Conservation (phyloP, 37 sponge, comb jelly and placozoan genomes). For the Spongilla lacustris region DNA sequence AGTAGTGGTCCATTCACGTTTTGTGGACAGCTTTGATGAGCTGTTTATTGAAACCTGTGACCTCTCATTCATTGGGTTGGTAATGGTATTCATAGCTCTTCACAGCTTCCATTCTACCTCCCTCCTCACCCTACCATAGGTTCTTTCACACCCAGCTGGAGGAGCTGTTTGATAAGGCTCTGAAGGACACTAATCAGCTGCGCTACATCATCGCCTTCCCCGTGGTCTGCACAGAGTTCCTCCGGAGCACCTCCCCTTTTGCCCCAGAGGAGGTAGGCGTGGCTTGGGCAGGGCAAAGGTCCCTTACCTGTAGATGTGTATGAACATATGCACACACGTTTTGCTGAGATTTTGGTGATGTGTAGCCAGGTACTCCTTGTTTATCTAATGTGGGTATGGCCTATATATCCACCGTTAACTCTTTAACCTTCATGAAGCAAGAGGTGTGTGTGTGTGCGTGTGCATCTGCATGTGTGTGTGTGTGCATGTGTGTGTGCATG, state of each 20-base stretch:
- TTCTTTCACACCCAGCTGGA: slow-evolving; percentile 10
- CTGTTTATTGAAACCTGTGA: slow-evolving; percentile 69
- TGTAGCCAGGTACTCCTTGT: too few species aligned
- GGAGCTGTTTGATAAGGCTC: slow-evolving; percentile 57
- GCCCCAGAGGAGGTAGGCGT: slow-evolving; percentile 89
- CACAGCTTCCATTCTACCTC: too few species aligned
- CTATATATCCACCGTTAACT: too few species aligned
- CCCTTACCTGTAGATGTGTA: neutral
- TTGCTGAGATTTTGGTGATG: too few species aligned
- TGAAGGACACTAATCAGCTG: slow-evolving; percentile 37
- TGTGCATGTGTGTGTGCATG: too few species aligned
- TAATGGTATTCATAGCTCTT: too few species aligned
- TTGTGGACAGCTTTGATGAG: slow-evolving; percentile 88
- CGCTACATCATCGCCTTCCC: slow-evolving; percentile 80
- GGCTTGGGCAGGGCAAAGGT: too few species aligned
- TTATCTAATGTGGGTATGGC: too few species aligned
- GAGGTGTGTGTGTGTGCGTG: too few species aligned
- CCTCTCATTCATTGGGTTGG: slow-evolving; percentile 81
- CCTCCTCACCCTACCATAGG: neutral
- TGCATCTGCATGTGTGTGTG: too few species aligned
- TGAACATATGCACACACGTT: too few species aligned
- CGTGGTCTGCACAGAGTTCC: slow-evolving; percentile 80
- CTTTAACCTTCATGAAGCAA: too few species aligned
- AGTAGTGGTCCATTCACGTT: slow-evolving; percentile 67
- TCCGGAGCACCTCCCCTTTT: slow-evolving; percentile 62